Conservation (phyloP, 2,888 invertebrate genomes). For the Osedax fenrisi region DNA sequence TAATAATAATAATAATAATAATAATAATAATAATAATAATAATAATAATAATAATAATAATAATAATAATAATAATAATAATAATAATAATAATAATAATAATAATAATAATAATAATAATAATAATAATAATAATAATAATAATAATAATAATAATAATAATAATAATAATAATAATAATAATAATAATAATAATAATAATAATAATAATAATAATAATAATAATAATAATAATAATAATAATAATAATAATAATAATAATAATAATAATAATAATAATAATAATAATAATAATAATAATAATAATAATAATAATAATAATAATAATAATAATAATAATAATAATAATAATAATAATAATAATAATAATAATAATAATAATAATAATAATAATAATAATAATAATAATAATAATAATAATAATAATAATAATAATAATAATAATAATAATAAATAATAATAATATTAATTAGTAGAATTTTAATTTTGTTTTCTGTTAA, state of each 20-base stretch:
- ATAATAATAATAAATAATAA: too few species aligned
- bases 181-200: constrained; percentile 21
- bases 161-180: constrained; percentile 21
- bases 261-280: too few species aligned
- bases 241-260: constrained; percentile 18
- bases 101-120: constrained; percentile 22
- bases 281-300: too few species aligned
- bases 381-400: too few species aligned
- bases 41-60: constrained; percentile 22
- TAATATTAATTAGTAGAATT: too few species aligned
- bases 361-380: too few species aligned
- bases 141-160: constrained; percentile 20
- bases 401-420: too few species aligned
- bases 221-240: constrained; percentile 13
- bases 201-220: constrained; percentile 16
- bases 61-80: constrained; percentile 22
- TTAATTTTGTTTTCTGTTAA: too few species aligned
- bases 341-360: too few species aligned
- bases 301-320: too few species aligned
- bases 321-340: too few species aligned
- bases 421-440: too few species aligned
- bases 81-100: constrained; percentile 22
- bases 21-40: constrained; percentile 21
- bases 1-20: constrained; percentile 22
- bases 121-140: constrained; percentile 22